These are phyloP conservation scores for Lordiphosa clarofinis DNA, from an alignment of 1,140 invertebrate genomes.

Conservation along the genomic window DNA sequence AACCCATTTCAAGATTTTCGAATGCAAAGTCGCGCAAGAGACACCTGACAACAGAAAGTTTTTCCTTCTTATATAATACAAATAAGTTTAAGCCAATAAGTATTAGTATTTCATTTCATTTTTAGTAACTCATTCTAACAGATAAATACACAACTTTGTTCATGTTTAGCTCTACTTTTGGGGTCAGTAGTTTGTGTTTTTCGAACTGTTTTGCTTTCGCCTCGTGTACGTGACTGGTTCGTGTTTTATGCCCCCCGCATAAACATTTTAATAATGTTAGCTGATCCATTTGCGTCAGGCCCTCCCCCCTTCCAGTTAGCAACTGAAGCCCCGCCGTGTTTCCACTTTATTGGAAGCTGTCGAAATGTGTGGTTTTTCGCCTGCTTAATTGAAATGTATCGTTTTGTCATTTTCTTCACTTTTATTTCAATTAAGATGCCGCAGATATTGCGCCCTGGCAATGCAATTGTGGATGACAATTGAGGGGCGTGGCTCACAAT, in stretches of 20 bases:
- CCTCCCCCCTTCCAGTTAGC: background rate
- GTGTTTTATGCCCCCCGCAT: background rate
- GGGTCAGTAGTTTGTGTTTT: too few relatives aligned
- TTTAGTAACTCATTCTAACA: too few relatives aligned
- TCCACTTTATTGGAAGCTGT: constrained; percentile 52
- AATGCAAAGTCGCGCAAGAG: too few relatives aligned
- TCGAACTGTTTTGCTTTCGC: too few relatives aligned
- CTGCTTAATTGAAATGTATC: constrained; percentile 65
- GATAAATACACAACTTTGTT: too few relatives aligned
- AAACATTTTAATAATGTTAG: background rate
- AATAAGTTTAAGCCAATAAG: too few relatives aligned
- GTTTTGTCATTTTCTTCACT: constrained; percentile 33
- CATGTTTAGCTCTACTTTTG: too few relatives aligned
- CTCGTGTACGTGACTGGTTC: background rate
- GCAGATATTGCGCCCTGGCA: background rate
- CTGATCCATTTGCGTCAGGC: constrained; percentile 2
- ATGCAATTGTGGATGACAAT: background rate
- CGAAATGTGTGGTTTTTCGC: constrained; percentile 31
- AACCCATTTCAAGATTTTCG: too few relatives aligned
- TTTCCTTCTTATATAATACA: too few relatives aligned
- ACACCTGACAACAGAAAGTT: too few relatives aligned
- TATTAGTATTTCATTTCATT: too few relatives aligned
- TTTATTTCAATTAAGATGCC: constrained; percentile 31
- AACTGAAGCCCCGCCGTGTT: background rate
- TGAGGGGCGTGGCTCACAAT: constrained; percentile 6